These are phyloP conservation scores for Siphamia tubifer DNA, from an alignment of 2,113 vertebrate genomes.

Conservation along the genomic window DNA sequence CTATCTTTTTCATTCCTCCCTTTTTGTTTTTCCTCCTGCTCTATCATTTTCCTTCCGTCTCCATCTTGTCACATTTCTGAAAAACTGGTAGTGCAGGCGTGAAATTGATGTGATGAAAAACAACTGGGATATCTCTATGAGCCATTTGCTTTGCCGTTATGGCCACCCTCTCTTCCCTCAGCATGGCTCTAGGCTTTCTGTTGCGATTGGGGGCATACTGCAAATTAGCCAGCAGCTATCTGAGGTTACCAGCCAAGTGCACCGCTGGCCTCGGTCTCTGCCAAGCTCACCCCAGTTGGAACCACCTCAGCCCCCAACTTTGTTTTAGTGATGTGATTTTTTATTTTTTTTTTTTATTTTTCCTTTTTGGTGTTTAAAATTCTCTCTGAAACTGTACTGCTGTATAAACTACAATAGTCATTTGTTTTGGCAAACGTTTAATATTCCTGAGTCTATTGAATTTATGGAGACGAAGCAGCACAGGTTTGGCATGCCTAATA, in stretches of 20 bases:
- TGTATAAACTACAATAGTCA: background rate
- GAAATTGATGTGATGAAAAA: conserved; percentile 80
- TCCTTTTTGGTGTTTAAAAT: background rate
- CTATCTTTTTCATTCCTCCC: background rate
- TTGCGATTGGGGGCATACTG: conserved; percentile 66
- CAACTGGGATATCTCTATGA: conserved; percentile 77
- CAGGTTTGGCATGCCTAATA: conserved; percentile 33
- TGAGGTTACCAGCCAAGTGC: conserved; percentile 69
- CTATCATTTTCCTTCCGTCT: conserved; percentile 14
- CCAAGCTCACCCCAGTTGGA: conserved; percentile 38
- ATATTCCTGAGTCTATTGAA: conserved; percentile 41
- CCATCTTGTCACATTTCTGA: conserved; percentile 56
- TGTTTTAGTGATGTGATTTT: background rate
- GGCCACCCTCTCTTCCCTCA: conserved; percentile 52
- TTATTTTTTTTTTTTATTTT: background rate
- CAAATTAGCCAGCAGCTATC: conserved; percentile 77
- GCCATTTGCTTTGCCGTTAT: conserved; percentile 72
- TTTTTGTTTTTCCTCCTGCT: background rate
- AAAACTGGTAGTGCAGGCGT: conserved; percentile 57
- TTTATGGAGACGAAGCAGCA: conserved; percentile 33
- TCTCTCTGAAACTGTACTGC: conserved; percentile 3
- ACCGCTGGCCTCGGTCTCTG: conserved; percentile 49
- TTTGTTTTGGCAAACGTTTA: conserved; percentile 41
- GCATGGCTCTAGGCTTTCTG: conserved; percentile 50
- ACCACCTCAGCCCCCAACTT: conserved; percentile 22